Evolutionary conservation across 2,113 vertebrate species (phyloP).

Genomic region (Tychaedon coryphoeus): DNA sequence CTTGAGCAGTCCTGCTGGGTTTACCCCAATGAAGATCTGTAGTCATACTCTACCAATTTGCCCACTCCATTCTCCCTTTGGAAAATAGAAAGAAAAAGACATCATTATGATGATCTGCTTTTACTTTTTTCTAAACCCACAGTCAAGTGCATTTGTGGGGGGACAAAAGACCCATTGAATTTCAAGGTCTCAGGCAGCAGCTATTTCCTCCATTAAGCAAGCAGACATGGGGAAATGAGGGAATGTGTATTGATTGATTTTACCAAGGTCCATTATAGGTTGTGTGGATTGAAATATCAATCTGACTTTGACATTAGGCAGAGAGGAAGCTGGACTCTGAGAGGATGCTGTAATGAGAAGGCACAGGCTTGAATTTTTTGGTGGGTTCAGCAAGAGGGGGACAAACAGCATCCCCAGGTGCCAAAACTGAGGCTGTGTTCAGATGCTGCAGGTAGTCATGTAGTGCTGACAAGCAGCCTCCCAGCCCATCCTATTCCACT

Average conservation of each 20-base stretch:
- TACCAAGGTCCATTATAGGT: conserved; percentile 43
- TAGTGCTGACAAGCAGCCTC: background rate
- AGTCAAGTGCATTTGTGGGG: background rate
- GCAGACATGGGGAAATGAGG: background rate
- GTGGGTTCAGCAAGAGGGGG: background rate
- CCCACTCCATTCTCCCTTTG: background rate
- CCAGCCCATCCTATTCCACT: background rate
- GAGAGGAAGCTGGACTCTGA: background rate
- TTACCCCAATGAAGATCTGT: background rate
- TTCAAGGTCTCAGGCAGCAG: conserved; percentile 31
- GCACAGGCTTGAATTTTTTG: background rate
- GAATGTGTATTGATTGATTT: conserved; percentile 45
- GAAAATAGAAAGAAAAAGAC: background rate
- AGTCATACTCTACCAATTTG: background rate
- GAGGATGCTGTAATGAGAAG: background rate
- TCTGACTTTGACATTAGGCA: background rate
- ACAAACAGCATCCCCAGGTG: background rate
- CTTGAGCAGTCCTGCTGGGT: background rate
- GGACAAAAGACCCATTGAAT: conserved; percentile 18
- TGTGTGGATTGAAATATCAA: conserved; percentile 17
- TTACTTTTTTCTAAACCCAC: background rate
- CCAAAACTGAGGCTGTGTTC: background rate
- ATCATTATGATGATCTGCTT: background rate
- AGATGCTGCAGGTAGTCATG: background rate
- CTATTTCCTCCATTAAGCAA: conserved; percentile 58